These are phyloP conservation scores for Thereva unica DNA, from an alignment of 2,888 invertebrate genomes.

Conservation along the genomic window DNA sequence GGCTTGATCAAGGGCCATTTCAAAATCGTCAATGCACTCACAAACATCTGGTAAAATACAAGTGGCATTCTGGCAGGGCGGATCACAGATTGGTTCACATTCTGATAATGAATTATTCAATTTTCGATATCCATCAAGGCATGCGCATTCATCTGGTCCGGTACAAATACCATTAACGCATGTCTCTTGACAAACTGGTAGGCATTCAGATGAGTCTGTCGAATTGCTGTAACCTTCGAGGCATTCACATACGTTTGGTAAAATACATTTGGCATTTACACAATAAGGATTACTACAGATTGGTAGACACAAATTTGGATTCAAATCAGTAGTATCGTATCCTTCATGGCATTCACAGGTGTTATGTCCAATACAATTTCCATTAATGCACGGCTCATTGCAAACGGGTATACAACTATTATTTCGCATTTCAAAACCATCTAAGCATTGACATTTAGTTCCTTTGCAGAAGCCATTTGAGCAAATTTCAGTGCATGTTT, in stretches of 20 bases:
- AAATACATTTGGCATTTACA: constrained; percentile 60
- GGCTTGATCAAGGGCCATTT: too few relatives aligned
- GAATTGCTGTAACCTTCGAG: constrained; percentile 53
- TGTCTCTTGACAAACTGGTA: constrained; percentile 48
- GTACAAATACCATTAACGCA: constrained; percentile 54
- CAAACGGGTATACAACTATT: constrained; percentile 11
- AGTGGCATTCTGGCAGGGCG: constrained; percentile 22
- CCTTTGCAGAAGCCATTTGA: too few relatives aligned
- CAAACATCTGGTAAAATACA: constrained; percentile 20
- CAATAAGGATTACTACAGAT: constrained; percentile 53
- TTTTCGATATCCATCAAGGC: constrained; percentile 49
- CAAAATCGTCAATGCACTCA: background rate
- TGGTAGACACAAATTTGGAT: constrained; percentile 49
- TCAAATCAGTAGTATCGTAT: background rate
- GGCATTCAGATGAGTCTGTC: constrained; percentile 42
- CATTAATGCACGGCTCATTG: constrained; percentile 2
- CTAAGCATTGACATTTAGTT: too few relatives aligned
- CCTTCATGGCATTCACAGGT: constrained; percentile 19
- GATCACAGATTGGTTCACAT: constrained; percentile 19
- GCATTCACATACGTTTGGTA: constrained; percentile 64
- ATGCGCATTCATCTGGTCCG: constrained; percentile 57
- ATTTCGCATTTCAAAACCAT: too few relatives aligned
- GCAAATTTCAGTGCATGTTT: too few relatives aligned
- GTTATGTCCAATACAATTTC: constrained; percentile 9
- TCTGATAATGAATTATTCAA: too few relatives aligned